Evolutionary conservation across 2,888 invertebrate genomes (phyloP).

Genomic region (Drosophila incognita): DNA sequence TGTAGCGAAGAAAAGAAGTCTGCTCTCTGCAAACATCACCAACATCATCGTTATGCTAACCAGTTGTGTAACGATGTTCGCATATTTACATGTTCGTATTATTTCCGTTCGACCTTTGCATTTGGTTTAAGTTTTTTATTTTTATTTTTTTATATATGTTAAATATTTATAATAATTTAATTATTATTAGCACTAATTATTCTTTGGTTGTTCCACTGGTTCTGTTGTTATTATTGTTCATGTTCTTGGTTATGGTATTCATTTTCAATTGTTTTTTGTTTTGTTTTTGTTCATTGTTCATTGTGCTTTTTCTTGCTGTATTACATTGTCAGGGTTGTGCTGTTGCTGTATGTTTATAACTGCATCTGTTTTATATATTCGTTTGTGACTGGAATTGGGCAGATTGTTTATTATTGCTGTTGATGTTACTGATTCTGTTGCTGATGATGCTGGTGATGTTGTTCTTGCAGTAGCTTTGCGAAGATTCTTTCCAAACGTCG

Average conservation of each 20-base stretch:
- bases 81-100: slow-evolving; percentile 32
- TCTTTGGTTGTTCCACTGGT: slow-evolving; percentile 86
- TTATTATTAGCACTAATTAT: slow-evolving; percentile 82
- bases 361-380: slow-evolving; percentile 70
- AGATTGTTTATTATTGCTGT: slow-evolving; percentile 29
- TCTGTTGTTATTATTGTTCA: slow-evolving; percentile 71
- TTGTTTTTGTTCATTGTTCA: slow-evolving; percentile 55
- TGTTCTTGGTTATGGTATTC: slow-evolving; percentile 34
- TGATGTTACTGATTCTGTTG: slow-evolving; percentile 44
- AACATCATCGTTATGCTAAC: slow-evolving; percentile 64
- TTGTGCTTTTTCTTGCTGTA: slow-evolving; percentile 73
- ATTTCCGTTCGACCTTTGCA: slow-evolving; percentile 57
- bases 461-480: slow-evolving; percentile 67
- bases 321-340: slow-evolving; percentile 46
- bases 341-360: slow-evolving; percentile 71
- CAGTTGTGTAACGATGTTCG: slow-evolving; percentile 46
- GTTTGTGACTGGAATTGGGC: slow-evolving; percentile 64
- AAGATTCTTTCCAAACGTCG: slow-evolving; percentile 83
- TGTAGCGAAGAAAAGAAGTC: slow-evolving; percentile 27
- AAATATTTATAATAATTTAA: slow-evolving; percentile 73
- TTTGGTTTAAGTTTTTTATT: slow-evolving; percentile 57
- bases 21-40: slow-evolving; percentile 53
- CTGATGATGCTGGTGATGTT: slow-evolving; percentile 66
- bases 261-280: slow-evolving; percentile 43
- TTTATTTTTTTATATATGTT: slow-evolving; percentile 49